Percentiles rank a stretch among this genome's conserved stretches.
Evolutionary conservation across 1,140 invertebrate species (phyloP).

Genomic region (Hyphantria cunea): DNA sequence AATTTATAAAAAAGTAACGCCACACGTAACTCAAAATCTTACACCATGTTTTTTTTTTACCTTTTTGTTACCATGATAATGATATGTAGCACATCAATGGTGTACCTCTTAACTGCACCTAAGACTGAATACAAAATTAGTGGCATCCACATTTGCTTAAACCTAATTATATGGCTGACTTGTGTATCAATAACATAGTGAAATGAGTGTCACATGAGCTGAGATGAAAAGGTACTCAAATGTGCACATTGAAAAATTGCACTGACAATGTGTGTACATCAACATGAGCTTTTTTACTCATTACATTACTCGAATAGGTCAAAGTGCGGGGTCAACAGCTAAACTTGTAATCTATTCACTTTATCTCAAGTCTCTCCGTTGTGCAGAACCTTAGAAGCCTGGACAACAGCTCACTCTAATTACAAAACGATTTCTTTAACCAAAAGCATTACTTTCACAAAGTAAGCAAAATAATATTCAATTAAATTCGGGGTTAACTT

Average conservation of each 20-base stretch:
- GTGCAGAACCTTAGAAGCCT: too few species aligned
- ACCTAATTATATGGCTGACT: background rate
- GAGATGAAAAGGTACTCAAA: background rate
- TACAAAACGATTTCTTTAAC: background rate
- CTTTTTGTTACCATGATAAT: too few species aligned
- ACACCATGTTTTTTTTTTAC: too few species aligned
- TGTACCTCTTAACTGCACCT: background rate
- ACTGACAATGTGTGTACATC: background rate
- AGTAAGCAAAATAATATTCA: slow-evolving; percentile 3
- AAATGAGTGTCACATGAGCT: background rate
- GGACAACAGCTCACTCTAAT: too few species aligned
- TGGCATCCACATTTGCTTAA: background rate
- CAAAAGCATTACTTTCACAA: background rate
- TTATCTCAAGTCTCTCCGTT: too few species aligned
- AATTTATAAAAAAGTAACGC: too few species aligned
- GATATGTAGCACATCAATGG: background rate
- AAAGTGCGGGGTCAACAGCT: too few species aligned
- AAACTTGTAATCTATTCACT: too few species aligned
- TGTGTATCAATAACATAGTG: background rate
- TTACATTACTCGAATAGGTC: background rate
- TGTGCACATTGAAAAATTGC: background rate
- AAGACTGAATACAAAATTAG: background rate
- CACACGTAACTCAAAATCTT: too few species aligned
- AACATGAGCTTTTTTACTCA: background rate
- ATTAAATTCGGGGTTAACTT: background rate